Evolutionary conservation across 2,888 invertebrate species (phyloP).

Genomic region (Apotomis capreana): DNA sequence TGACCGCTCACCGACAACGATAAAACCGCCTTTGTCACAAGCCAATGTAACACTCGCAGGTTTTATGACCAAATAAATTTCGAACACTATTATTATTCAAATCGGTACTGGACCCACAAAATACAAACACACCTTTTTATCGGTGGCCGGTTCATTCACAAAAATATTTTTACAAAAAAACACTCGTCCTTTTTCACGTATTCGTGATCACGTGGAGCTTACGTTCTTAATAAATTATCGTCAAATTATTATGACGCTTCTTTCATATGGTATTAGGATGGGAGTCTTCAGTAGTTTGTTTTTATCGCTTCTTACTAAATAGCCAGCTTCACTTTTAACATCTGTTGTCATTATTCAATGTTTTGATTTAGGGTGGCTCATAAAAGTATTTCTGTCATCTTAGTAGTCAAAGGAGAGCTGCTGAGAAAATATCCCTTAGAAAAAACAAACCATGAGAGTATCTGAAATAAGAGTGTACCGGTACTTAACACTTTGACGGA

Average conservation of each 20-base stretch:
- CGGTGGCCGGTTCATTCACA: constrained; percentile 61
- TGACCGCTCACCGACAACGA: constrained; percentile 72
- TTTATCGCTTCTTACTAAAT: constrained; percentile 60
- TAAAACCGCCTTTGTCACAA: constrained; percentile 79
- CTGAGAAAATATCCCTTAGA: constrained; percentile 32
- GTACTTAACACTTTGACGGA: constrained; percentile 9
- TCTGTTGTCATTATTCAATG: constrained; percentile 65
- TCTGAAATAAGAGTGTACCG: constrained; percentile 12
- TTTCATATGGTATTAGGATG: constrained; percentile 67
- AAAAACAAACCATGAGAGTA: constrained; percentile 16
- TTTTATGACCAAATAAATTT: constrained; percentile 83
- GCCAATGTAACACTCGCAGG: constrained; percentile 72
- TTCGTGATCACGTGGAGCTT: constrained; percentile 62
- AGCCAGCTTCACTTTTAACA: constrained; percentile 59
- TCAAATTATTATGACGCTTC: constrained; percentile 64
- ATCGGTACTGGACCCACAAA: constrained; percentile 73
- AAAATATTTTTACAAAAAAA: constrained; percentile 68
- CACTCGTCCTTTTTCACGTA: constrained; percentile 40
- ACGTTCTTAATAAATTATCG: constrained; percentile 70
- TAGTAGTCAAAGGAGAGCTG: constrained; percentile 31
- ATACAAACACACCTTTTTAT: constrained; percentile 76
- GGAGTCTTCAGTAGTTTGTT: constrained; percentile 54
- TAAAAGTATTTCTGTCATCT: constrained; percentile 46
- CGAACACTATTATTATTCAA: constrained; percentile 83
- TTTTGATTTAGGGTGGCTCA: constrained; percentile 55